phyloP scores from a whole-genome alignment of 2,797 vertebrate genomes.

The Argyrosomus regius region DNA sequence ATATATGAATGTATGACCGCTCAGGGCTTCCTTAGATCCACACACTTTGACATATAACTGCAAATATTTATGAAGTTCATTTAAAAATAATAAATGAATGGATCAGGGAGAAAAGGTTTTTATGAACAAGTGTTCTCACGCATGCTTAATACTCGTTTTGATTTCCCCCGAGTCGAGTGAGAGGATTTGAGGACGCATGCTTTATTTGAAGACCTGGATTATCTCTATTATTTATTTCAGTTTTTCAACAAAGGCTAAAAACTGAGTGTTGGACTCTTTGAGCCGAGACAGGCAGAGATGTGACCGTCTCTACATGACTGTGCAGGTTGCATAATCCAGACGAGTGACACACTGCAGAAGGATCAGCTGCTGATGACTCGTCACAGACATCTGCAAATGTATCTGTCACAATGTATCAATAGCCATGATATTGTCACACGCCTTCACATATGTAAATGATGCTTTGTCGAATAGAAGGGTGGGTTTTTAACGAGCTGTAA shows the following conservation, averaged over 20 bases:
- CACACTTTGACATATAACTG: too few species aligned
- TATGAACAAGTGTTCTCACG: not conserved
- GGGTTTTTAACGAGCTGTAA: not conserved
- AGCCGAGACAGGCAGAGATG: not conserved
- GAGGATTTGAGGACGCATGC: not conserved
- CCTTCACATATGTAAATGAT: slow-evolving; percentile 4
- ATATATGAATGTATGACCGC: too few species aligned
- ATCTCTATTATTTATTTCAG: not conserved
- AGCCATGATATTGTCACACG: slow-evolving; percentile 8
- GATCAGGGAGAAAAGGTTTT: not conserved
- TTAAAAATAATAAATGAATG: not conserved
- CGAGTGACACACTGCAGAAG: not conserved
- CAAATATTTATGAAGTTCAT: not conserved
- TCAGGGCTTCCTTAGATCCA: too few species aligned
- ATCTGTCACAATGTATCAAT: not conserved
- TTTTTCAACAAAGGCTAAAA: not conserved
- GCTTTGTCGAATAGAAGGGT: not conserved
- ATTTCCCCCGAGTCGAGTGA: not conserved
- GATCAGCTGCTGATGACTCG: slow-evolving; percentile 18
- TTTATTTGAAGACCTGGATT: slow-evolving; percentile 6
- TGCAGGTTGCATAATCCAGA: slow-evolving; percentile 8
- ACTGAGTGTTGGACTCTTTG: not conserved
- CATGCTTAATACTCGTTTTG: not conserved
- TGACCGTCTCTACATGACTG: not conserved
- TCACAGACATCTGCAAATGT: slow-evolving; percentile 19